phyloP scores from a whole-genome alignment of 2,888 invertebrate species.

The Zele albiditarsus region DNA sequence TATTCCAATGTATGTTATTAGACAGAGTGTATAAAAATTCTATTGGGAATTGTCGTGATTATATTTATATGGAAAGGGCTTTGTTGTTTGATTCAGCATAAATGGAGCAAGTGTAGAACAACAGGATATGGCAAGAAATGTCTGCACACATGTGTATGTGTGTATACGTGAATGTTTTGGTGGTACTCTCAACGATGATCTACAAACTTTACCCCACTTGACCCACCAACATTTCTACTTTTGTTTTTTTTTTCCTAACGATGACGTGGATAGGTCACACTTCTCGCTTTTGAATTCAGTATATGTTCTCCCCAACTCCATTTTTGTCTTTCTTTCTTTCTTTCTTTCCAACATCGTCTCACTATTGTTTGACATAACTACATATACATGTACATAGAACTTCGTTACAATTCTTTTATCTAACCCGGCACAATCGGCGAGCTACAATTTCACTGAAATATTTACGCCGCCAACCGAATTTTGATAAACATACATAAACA shows the following conservation, averaged over 20 bases:
- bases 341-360: neutral
- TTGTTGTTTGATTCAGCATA: neutral
- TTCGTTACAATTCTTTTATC: conserved; percentile 1
- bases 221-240: conserved; percentile 6
- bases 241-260: conserved; percentile 18
- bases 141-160: neutral
- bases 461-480: neutral
- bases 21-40: neutral
- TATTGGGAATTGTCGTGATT: neutral
- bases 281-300: neutral
- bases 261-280: conserved; percentile 13
- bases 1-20: neutral
- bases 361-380: conserved; percentile 1
- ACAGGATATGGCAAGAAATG: neutral
- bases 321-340: neutral
- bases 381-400: neutral
- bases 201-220: conserved; percentile 11
- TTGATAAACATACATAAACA: neutral
- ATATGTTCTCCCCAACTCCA: neutral
- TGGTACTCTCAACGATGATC: conserved; percentile 7
- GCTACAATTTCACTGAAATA: neutral
- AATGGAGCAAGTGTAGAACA: neutral
- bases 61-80: too few species aligned
- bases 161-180: neutral
- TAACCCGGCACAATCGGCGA: neutral